A percentile compares a stretch with the other conserved stretches of the same genome.
Evolutionary conservation across 2,113 vertebrate genomes (phyloP).

Genomic region (Rhineura floridana): DNA sequence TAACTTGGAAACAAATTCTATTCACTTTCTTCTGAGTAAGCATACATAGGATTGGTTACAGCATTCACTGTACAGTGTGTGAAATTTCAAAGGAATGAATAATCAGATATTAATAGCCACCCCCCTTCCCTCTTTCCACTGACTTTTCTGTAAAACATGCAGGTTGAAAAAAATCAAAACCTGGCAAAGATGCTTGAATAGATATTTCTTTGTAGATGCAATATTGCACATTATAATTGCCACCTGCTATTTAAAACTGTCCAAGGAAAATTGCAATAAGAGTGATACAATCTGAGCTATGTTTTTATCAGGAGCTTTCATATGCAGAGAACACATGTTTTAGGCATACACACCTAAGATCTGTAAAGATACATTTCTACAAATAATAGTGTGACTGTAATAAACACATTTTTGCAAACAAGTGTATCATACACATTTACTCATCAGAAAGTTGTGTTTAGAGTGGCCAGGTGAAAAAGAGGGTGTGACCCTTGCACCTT

Average conservation of each 20-base stretch:
- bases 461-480: no score
- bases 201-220: not conserved
- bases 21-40: not conserved
- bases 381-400: no score
- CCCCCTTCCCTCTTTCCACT: not conserved
- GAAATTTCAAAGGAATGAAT: not conserved
- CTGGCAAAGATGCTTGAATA: not conserved
- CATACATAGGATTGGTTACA: not conserved
- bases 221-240: not conserved
- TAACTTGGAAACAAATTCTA: not conserved
- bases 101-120: not conserved
- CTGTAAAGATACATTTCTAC: not conserved
- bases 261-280: not conserved
- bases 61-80: not conserved
- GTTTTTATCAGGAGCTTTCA: not conserved
- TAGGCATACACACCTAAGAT: not conserved
- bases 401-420: not conserved
- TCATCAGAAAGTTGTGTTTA: not conserved
- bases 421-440: not conserved
- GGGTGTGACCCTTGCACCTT: no score
- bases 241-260: not conserved
- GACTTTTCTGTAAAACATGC: not conserved
- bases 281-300: not conserved
- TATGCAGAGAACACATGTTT: no score
- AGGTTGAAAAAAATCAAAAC: not conserved